Evolutionary conservation across 2,888 invertebrate genomes (phyloP), one percentile per base, ranked within the genome.

Genomic region (Elysia crispata): DNA sequence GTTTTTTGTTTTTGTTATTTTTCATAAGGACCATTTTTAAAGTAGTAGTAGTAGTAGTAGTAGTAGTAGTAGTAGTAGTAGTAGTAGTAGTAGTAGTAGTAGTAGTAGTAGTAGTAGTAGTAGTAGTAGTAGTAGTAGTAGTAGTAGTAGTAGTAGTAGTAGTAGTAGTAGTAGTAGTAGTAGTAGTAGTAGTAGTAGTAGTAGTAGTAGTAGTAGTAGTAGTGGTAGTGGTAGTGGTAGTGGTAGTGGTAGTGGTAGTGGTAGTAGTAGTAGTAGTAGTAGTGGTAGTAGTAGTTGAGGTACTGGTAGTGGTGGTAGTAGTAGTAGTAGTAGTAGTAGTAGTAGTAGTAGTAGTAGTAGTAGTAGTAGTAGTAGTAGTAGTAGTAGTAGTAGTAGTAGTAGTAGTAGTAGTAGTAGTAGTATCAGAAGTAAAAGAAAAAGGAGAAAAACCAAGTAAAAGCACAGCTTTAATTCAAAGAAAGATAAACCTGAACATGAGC

Each of bases 1-100:
- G n/a, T n/a, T n/a, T n/a, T n/a, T n/a, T n/a, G n/a, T n/a, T n/a
- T n/a, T n/a, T n/a, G n/a, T n/a, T n/a, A n/a, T n/a, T n/a, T n/a
- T n/a, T n/a, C n/a, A n/a, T n/a, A n/a, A n/a, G n/a, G n/a, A 11
- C 28, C 11, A 11, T n/a, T n/a, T n/a, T n/a, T n/a, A n/a, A 28
- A 69, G 28, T 69, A 69, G 30, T 73, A 73, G 30, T 73, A 73
- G n/a, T 73, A 73, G 30, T 73, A 73, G 30, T 73, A 73, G 30
- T 73, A 73, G 30, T 73, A 73, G 30, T 73, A 73, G 30, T 73
- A 73, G 30, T 73, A 73, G 30, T 73, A 73, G 30, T 73, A 73
- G 30, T 73, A 73, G 30, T 73, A 73, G 30, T 73, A 73, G 30
- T 73, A 73, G 30, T 73, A 73, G 30, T 73, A 73, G 30, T 73